These are phyloP conservation scores for Geopemphigus sp. DNA, from an alignment of 1,140 invertebrate species.

Conservation along the genomic window DNA sequence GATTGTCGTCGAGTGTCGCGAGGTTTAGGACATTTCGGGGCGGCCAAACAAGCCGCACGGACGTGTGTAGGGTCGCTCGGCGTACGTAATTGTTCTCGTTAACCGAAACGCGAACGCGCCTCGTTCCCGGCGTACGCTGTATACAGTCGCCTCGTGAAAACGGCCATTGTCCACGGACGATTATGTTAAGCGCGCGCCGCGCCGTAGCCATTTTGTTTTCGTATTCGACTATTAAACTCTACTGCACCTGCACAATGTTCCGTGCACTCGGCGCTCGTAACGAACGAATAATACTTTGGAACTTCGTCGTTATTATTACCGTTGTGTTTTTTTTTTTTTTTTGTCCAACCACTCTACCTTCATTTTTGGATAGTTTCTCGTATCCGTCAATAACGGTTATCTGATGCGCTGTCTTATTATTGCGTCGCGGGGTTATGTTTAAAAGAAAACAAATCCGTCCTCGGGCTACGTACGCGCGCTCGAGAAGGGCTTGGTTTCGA, in stretches of 20 bases:
- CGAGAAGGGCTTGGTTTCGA: neutral
- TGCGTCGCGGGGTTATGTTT: neutral
- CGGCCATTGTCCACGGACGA: neutral
- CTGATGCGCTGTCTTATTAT: neutral
- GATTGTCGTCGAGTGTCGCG: no score
- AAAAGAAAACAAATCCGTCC: neutral
- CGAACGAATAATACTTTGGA: neutral
- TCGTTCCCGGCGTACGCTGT: no score
- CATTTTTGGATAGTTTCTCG: neutral
- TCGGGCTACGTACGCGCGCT: neutral
- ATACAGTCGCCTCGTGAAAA: no score
- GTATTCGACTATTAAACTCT: neutral
- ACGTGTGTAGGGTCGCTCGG: no score
- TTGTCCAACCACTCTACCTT: no score
- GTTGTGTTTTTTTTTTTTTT: neutral
- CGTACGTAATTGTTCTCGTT: no score
- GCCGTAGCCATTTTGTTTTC: neutral
- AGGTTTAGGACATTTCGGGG: no score
- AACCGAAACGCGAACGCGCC: no score
- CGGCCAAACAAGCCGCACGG: no score
- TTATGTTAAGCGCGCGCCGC: neutral
- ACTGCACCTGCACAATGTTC: conserved; percentile 11
- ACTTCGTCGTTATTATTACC: neutral
- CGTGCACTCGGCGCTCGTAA: neutral
- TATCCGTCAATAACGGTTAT: conserved; percentile 23